Base-by-base conservation (phyloP, 2,888 invertebrate species). In the Dicroscelio sp. region DNA sequence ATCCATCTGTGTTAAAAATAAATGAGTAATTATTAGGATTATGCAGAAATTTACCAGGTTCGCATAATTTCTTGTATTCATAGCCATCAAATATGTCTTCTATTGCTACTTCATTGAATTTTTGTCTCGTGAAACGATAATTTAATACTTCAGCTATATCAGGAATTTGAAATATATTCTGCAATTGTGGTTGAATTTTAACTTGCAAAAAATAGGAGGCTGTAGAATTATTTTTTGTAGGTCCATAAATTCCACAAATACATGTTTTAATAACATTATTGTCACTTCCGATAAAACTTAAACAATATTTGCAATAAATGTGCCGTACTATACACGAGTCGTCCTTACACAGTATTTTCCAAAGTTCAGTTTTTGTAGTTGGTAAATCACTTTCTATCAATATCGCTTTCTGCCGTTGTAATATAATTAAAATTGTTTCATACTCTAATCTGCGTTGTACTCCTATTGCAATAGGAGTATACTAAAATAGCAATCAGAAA, bases 11-110 rank as follows among this genome's bases (percentile, higher is more conserved):
- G 65, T 88, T 90, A 12, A 90, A 80, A 14, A 67, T 75, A 17
- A 89, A 88, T 4, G 89, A 90, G 55, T 38, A 88, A 80, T 92
- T 90, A 20, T 82, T n/a, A 17, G 33, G 60, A 78, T 83, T 55
- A 30, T 20, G 17, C 25, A 87, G 52, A 27, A 87, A 82, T 38
- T 67, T 73, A 35, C 63, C 87, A 1, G 75, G 76, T 55, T 23
- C 17, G 17, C 60, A 71, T 8, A 88, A 55, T 43, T 48, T 33
- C 67, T 30, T 38, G 30, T 88, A 88, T 60, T 67, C 33, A 23
- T 63, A 4, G 0, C 83, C 88, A 78, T 84, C 88, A 35, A 73
- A 88, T 2, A 84, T 60, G 60, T 88, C 88, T 48, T 88, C 65
- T 33, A 88, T 78, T 25, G 69, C 83, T 43, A 25, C 14, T 1